These are phyloP conservation scores for Crax fasciolata DNA, from an alignment of 2,797 vertebrate genomes.

Conservation along the genomic window DNA sequence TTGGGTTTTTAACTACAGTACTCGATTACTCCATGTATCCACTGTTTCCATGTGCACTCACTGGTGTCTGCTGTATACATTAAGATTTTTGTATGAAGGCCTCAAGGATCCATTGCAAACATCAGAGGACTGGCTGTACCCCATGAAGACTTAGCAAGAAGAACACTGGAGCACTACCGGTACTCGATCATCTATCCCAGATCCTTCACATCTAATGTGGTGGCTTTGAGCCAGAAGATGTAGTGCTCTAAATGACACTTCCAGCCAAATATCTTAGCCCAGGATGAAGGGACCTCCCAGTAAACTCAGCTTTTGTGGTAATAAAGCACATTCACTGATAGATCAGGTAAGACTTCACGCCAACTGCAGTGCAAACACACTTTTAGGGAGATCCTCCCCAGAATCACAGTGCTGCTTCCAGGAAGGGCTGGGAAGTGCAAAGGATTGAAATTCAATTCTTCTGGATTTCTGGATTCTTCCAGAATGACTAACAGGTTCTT, in stretches of 20 bases:
- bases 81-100: neutral
- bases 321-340: neutral
- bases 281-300: neutral
- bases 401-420: neutral
- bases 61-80: neutral
- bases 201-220: neutral
- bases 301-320: neutral
- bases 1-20: neutral
- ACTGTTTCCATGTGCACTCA: neutral
- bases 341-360: neutral
- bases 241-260: neutral
- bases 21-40: neutral
- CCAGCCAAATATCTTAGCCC: neutral
- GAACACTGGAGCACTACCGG: neutral
- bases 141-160: neutral
- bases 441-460: neutral
- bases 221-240: constrained; percentile 14
- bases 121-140: neutral
- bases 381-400: neutral
- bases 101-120: neutral
- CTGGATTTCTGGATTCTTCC: neutral
- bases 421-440: neutral
- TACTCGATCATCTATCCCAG: neutral
- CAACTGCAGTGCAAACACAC: neutral
- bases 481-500: neutral